Base-by-base conservation (phyloP, 92 coral and sea anemone genomes). In the Phymanthus crucifer region DNA sequence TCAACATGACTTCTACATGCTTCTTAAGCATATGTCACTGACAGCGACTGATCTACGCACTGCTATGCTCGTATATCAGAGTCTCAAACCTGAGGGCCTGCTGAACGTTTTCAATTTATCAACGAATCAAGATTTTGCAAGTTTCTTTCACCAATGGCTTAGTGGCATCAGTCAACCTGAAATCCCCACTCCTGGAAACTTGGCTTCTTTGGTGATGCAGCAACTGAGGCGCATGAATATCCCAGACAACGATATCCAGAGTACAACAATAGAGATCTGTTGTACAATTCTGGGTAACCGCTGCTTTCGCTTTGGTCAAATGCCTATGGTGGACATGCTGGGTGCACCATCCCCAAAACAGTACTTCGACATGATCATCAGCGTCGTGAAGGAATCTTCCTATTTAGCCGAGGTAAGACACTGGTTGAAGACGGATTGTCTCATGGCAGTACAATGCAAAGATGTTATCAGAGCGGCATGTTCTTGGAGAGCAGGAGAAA, bases 391-490 rank as follows among this genome's bases (percentile, higher is more conserved):
- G 4, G 61, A 71, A 0, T 57, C 90, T 13, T 54, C 72, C 13
- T 81, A 84, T 19, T 19, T 35, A 75, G 82, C 75, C 33, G 83
- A 65, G 32, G 23, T 84, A 13, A 27, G 73, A 17, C 80, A 32
- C 17, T 85, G 89, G 90, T 76, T 73, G 13, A 40, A 14, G 2
- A 18, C 75, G 16, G 36, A 71, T 66, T 33, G 45, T 16, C 90
- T 82, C 37, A 83, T 72, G 69, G 54, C 64, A 37, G 67, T 35
- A 27, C 87, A 73, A 40, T 89, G 90, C 67, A 67, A 77, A 45
- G 78, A 83, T 26, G 85, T 87, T 43, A 76, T 90, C 45, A 46
- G 80, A 29, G 77, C 67, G n/a, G 23, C 87, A 46, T 83, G 85
- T 58, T 69, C 43, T 23, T 69, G 78, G 87, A 54, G 43, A 12